These are phyloP conservation scores for Ochropleura leucogaster DNA, from an alignment of 2,888 invertebrate genomes.

Conservation along the genomic window DNA sequence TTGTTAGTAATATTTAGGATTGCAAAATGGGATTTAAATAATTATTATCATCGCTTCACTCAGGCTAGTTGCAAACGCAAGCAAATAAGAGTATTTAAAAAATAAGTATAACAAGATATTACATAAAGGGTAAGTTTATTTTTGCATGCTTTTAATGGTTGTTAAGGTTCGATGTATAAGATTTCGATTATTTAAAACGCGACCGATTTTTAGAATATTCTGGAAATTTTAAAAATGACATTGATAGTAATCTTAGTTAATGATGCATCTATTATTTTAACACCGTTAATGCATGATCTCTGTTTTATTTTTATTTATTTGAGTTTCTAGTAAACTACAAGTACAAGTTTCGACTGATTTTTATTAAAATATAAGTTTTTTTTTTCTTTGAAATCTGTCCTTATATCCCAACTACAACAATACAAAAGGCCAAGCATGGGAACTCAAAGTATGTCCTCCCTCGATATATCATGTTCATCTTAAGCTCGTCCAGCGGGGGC, in stretches of 20 bases:
- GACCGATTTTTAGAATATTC: neutral
- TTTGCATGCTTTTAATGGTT: neutral
- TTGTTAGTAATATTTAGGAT: neutral
- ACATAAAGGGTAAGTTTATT: too few relatives aligned
- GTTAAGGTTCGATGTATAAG: neutral
- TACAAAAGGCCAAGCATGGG: constrained; percentile 2
- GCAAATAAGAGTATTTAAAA: too few relatives aligned
- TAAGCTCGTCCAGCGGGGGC: constrained; percentile 31
- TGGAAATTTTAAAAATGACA: neutral
- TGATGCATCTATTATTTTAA: neutral
- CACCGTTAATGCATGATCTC: neutral
- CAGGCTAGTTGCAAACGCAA: too few relatives aligned
- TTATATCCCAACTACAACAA: constrained; percentile 8
- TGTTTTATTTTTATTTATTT: neutral
- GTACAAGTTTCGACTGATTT: neutral
- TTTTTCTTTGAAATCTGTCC: neutral
- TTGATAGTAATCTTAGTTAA: neutral
- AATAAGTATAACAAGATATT: too few relatives aligned
- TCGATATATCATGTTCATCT: constrained; percentile 61
- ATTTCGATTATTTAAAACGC: too few relatives aligned
- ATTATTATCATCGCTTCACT: neutral
- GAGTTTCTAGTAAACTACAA: neutral
- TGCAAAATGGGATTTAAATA: neutral
- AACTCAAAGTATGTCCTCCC: constrained; percentile 22
- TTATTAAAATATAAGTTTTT: neutral